Evolutionary conservation across 2,797 vertebrate genomes (phyloP).

Genomic region (Gobionotothen gibberifrons): DNA sequence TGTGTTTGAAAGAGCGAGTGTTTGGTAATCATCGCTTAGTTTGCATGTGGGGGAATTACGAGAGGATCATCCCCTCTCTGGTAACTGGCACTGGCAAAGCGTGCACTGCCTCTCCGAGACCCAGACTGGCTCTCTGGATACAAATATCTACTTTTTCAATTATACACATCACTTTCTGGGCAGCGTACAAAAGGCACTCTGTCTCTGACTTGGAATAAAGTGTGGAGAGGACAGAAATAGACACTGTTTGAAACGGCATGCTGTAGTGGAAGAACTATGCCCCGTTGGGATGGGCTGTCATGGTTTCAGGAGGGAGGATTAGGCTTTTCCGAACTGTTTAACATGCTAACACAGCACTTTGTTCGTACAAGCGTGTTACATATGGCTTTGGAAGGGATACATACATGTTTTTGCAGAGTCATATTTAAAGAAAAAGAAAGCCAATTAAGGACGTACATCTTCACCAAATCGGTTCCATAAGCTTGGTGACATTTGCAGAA

Average conservation of each 20-base stretch:
- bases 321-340: slow-evolving; percentile 36
- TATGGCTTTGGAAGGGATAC: slow-evolving; percentile 6
- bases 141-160: slow-evolving; percentile 76
- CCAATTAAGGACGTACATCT: not conserved
- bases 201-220: slow-evolving; percentile 84
- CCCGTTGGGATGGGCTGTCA: slow-evolving; percentile 65
- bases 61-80: slow-evolving; percentile 67
- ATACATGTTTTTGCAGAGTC: slow-evolving; percentile 32
- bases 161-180: slow-evolving; percentile 78
- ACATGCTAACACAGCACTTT: slow-evolving; percentile 47
- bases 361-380: slow-evolving; percentile 19
- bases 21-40: slow-evolving; percentile 66
- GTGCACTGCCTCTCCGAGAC: slow-evolving; percentile 57
- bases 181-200: slow-evolving; percentile 85
- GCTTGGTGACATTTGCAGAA: not conserved
- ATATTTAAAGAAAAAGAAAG: slow-evolving; percentile 12
- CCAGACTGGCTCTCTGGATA: slow-evolving; percentile 68
- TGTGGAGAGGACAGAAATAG: slow-evolving; percentile 85
- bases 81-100: slow-evolving; percentile 70
- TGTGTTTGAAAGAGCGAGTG: slow-evolving; percentile 60
- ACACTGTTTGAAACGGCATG: slow-evolving; percentile 80
- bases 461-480: not conserved
- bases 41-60: slow-evolving; percentile 67
- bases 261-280: slow-evolving; percentile 82
- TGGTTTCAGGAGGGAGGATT: slow-evolving; percentile 45